Base-by-base conservation (phyloP, 2,113 vertebrate genomes). In the Platysternon megacephalum region DNA sequence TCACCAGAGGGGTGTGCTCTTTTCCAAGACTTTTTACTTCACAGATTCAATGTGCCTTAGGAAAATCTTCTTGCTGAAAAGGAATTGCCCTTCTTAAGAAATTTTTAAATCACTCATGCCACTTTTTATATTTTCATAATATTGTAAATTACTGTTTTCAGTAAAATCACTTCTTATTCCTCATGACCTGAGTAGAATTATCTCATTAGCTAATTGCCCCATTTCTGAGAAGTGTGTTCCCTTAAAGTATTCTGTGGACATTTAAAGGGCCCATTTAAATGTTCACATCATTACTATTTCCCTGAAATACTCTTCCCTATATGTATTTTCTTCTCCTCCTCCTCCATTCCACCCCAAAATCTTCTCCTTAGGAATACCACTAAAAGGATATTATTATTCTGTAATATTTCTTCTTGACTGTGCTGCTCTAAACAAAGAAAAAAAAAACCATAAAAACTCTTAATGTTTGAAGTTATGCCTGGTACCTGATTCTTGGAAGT, bases 401-500 rank as follows among this genome's bases (percentile, higher is more conserved):
- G 42, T 5, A 46, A 46, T 46, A 44, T 28, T 29, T 16, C 24
- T 94, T 95, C 95, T 93, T 93, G 92, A 92, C 28, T 24, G 51
- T 86, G 91, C 79, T 88, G 89, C 94, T 94, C 90, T 80, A 51
- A 83, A 81, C 46, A 79, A 52, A 91, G 89, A 22, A 76, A 91
- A 65, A 92, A 65, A 61, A 61, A 35, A 2, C 12, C 4, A 61
- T 89, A 93, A 89, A 93, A 94, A 94, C 87, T 92, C 92, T 96
- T 94, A 97, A 97, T 97, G 44, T 95, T 94, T 0, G 9, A 92
- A 95, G 89, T 91, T 93, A 21, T 85, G 65, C 92, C 74, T 29
- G 56, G 86, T 95, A 94, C 96, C 89, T 86, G 86, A 96, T 74
- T 51, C 92, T 94, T 42, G 86, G 46, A 97, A 94, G 92, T 94